Conservation (phyloP, 2,888 invertebrate genomes). For the Cephus rjabovi region DNA sequence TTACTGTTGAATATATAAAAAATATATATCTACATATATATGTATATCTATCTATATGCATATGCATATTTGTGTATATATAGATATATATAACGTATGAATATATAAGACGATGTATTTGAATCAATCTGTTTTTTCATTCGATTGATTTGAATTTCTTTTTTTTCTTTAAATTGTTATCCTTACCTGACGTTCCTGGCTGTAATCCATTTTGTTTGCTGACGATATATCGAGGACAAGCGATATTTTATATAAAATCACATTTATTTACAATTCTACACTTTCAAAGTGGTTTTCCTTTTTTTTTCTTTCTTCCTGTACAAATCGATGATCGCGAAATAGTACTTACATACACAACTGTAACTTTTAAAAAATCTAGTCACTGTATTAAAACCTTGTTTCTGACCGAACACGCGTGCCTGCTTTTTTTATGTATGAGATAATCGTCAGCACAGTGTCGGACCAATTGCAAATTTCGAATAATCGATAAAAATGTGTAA, state of each 20-base stretch:
- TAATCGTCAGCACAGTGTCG: neutral
- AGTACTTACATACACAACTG: slow-evolving; percentile 40
- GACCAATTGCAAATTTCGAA: neutral
- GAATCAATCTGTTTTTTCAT: neutral
- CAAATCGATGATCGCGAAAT: slow-evolving; percentile 49
- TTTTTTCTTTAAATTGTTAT: slow-evolving; percentile 29
- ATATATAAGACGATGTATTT: slow-evolving; percentile 5
- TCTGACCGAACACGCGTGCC: neutral
- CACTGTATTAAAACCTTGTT: slow-evolving; percentile 50
- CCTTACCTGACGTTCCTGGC: neutral
- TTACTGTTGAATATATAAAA: slow-evolving; percentile 63
- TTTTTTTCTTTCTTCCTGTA: slow-evolving; percentile 39
- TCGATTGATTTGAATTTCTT: neutral
- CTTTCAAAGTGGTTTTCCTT: slow-evolving; percentile 42
- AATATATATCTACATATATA: slow-evolving; percentile 51
- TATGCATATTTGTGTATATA: slow-evolving; percentile 17
- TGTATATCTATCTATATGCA: slow-evolving; percentile 20
- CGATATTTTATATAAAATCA: slow-evolving; percentile 55
- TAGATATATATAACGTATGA: slow-evolving; percentile 4
- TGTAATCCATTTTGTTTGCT: neutral
- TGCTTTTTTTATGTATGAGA: neutral
- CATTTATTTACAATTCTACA: slow-evolving; percentile 66
- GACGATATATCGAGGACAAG: neutral
- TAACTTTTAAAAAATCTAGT: slow-evolving; percentile 48
- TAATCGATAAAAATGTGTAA: neutral